A percentile compares a stretch with the other conserved stretches of the same genome.
Conservation (phyloP, 2,113 vertebrate species). For the Pholis gunnellus region DNA sequence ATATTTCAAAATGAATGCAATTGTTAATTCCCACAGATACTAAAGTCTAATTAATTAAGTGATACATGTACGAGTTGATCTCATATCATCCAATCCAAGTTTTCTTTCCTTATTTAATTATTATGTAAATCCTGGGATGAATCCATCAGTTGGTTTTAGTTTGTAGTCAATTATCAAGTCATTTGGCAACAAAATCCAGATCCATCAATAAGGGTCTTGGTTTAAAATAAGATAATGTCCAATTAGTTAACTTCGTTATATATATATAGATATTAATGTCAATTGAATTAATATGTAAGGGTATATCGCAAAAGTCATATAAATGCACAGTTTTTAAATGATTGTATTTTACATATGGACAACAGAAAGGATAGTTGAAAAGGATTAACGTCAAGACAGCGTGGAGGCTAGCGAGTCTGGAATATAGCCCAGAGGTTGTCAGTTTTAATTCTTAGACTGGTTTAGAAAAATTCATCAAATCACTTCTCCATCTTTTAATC, state of each 20-base stretch:
- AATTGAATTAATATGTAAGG: background rate
- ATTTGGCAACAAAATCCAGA: background rate
- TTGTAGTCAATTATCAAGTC: background rate
- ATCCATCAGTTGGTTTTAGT: background rate
- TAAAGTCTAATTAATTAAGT: background rate
- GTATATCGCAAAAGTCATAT: background rate
- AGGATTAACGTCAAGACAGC: background rate
- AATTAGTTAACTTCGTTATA: conserved; percentile 6
- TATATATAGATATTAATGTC: background rate
- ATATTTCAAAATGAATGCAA: background rate
- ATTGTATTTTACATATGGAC: background rate
- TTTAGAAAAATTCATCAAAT: background rate
- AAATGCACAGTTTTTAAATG: background rate
- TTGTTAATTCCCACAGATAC: background rate
- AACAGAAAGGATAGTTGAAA: background rate
- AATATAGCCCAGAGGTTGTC: background rate
- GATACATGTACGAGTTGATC: background rate
- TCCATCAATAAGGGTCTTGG: background rate
- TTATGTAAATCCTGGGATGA: background rate
- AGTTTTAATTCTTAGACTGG: background rate
- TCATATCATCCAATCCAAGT: background rate
- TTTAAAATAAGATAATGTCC: conserved; percentile 6
- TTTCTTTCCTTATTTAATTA: background rate
- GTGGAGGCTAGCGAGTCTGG: too few relatives aligned
- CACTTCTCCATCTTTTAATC: background rate